Conservation (phyloP, 1,140 invertebrate species). For the Riptortus pedestris region DNA sequence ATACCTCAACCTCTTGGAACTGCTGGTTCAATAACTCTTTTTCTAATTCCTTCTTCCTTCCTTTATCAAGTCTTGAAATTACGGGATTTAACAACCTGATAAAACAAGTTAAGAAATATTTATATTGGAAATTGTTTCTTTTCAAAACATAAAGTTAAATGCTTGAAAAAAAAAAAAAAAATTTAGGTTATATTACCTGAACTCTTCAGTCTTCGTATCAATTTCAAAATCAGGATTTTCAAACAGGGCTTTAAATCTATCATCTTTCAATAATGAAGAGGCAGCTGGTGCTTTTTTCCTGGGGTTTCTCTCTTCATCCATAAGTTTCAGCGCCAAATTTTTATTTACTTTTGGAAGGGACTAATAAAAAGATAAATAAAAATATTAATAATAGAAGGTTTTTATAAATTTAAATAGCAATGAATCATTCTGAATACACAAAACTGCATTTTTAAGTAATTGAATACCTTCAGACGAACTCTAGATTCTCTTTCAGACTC, state of each 20-base stretch:
- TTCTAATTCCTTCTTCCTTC: conserved; percentile 48
- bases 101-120: conserved; percentile 21
- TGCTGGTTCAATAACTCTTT: conserved; percentile 38
- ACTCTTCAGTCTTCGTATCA: conserved; percentile 77
- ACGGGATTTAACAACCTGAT: conserved; percentile 75
- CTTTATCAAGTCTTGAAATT: conserved; percentile 65
- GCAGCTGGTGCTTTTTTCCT: conserved; percentile 51
- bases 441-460: not conserved
- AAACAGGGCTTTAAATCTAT: conserved; percentile 82
- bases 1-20: conserved; percentile 42
- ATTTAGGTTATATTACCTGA: no score
- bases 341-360: conserved; percentile 69
- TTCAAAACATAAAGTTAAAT: no score
- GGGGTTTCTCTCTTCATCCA: conserved; percentile 52
- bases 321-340: conserved; percentile 74
- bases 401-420: no score
- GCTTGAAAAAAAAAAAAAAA: no score
- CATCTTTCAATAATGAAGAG: conserved; percentile 64
- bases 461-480: conserved; percentile 6
- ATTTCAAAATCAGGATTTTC: conserved; percentile 89
- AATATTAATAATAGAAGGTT: no score
- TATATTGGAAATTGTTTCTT: not conserved
- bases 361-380: conserved; percentile 40
- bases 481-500: conserved; percentile 49
- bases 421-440: not conserved